These are phyloP conservation scores for Paragorgia papillata DNA, from an alignment of 92 coral and sea anemone genomes.

Conservation along the genomic window DNA sequence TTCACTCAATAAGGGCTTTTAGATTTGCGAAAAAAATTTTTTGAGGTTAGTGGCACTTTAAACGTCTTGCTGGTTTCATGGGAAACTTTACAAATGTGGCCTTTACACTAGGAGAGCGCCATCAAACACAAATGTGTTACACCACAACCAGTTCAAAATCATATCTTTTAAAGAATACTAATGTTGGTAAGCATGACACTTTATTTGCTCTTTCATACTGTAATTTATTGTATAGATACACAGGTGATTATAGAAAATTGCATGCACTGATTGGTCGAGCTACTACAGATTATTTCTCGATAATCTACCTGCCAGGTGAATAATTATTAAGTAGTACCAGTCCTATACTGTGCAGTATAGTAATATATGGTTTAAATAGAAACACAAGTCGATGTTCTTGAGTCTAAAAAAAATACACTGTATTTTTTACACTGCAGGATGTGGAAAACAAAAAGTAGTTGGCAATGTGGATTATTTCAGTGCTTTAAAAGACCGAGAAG, in stretches of 20 bases:
- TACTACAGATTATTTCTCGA: too few species aligned
- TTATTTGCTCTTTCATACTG: neutral
- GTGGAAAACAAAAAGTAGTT: slow-evolving; percentile 45
- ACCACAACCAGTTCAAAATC: neutral
- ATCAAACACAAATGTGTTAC: slow-evolving; percentile 49
- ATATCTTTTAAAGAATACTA: neutral
- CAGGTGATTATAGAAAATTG: too few species aligned
- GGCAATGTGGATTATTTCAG: slow-evolving; percentile 50
- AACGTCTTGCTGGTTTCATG: slow-evolving; percentile 46
- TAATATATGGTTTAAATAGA: too few species aligned
- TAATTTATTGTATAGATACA: neutral
- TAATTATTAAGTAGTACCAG: too few species aligned
- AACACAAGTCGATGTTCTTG: too few species aligned
- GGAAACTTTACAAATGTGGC: slow-evolving; percentile 66
- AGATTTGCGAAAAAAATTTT: too few species aligned
- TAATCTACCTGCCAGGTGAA: too few species aligned
- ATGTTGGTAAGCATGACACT: neutral
- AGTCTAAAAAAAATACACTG: too few species aligned
- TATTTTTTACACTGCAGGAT: slow-evolving; percentile 27
- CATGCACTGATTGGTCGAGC: too few species aligned
- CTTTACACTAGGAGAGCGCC: slow-evolving; percentile 49
- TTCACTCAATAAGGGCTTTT: too few species aligned
- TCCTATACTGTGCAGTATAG: too few species aligned
- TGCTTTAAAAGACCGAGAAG: slow-evolving; percentile 10
- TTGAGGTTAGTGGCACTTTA: too few species aligned